A percentile compares a stretch with the other conserved stretches of the same genome.
These are phyloP conservation scores for Dryobates pubescens DNA, from an alignment of 2,797 vertebrate species.

Conservation along the genomic window DNA sequence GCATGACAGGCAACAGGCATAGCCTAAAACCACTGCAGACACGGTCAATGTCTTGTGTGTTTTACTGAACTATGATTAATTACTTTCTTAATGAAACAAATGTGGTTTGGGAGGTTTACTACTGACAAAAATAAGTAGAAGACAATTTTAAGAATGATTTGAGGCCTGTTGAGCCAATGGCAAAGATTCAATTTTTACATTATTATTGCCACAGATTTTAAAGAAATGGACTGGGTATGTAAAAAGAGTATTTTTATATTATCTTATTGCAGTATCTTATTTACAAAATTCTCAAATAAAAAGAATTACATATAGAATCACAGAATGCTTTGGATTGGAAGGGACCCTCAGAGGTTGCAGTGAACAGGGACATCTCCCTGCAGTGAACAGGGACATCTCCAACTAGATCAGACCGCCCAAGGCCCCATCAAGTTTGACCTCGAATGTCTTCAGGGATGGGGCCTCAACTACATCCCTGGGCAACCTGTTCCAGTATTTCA, in stretches of 20 bases:
- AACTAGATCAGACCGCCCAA: no score
- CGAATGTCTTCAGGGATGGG: no score
- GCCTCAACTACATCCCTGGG: no score
- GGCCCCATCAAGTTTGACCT: no score
- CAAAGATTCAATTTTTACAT: background rate
- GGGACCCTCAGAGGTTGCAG: no score
- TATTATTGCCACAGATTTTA: background rate
- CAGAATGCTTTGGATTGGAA: no score
- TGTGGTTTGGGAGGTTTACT: background rate
- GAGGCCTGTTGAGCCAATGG: background rate
- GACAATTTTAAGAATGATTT: background rate
- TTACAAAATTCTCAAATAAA: background rate
- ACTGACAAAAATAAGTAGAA: background rate
- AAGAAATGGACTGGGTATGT: background rate
- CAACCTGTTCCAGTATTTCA: no score
- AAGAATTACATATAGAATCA: background rate
- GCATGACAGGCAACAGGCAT: no score
- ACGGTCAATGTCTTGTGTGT: background rate
- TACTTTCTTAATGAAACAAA: background rate
- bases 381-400: no score
- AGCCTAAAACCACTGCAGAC: no score
- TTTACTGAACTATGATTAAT: background rate
- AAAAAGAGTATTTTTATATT: background rate
- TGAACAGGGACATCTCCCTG: no score
- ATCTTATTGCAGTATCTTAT: background rate